Percentiles rank a stretch among this genome's conserved stretches.
Evolutionary conservation across 1,140 invertebrate species (phyloP).

Genomic region (Orchesella cincta): DNA sequence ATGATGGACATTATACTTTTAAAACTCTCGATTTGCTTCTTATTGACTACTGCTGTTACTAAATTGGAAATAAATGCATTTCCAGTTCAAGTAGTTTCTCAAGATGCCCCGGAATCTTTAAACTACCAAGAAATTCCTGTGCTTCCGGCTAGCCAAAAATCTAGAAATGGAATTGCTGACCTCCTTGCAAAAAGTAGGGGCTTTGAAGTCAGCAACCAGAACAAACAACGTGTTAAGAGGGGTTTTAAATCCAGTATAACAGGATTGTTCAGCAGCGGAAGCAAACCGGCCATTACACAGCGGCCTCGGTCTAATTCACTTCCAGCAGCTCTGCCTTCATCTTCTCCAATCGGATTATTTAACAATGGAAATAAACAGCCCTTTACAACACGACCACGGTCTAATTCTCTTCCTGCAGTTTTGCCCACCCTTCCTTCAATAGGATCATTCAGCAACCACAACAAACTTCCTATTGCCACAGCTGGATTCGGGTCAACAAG

Average conservation of each 20-base stretch:
- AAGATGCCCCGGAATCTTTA: not conserved
- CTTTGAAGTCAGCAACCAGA: too few species aligned
- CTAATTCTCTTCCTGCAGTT: not conserved
- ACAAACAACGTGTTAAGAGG: not conserved
- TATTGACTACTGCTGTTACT: not conserved
- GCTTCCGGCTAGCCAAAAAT: not conserved
- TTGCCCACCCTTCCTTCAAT: not conserved
- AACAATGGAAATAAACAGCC: too few species aligned
- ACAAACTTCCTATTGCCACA: not conserved
- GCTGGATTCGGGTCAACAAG: not conserved
- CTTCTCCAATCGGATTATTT: not conserved
- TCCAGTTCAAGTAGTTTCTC: not conserved
- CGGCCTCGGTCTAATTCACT: not conserved
- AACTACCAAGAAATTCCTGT: not conserved
- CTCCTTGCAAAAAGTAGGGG: not conserved
- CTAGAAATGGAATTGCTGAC: not conserved
- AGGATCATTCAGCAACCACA: not conserved
- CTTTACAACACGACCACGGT: not conserved
- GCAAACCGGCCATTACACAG: not conserved
- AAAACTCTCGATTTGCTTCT: too few species aligned
- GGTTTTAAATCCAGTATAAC: not conserved
- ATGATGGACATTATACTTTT: too few species aligned
- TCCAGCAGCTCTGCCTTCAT: not conserved
- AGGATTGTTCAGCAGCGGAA: not conserved
- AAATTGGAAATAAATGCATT: not conserved